Base-by-base conservation (phyloP, 2,888 invertebrate species). In the Drosophila borborema region DNA sequence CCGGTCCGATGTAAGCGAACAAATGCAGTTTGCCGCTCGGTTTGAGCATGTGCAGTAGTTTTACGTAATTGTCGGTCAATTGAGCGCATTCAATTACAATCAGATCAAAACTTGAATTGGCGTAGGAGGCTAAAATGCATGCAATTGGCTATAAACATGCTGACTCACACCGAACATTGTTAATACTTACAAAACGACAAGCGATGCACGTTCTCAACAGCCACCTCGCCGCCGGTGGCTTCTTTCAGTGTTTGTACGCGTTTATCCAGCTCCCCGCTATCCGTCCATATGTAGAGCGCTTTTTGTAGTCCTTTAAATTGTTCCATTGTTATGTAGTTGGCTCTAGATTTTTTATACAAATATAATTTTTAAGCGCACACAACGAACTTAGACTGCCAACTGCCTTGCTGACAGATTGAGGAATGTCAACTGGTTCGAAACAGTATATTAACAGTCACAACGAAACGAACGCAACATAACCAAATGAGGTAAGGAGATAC, bases 11-110 rank as follows among this genome's bases (percentile, higher is more conserved):
- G 55, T 92, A 91, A 81, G 95, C 94, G 72, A 94, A 93, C 28
- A 95, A 77, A 60, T 95, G 89, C 7, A 96, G 75, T 82, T 92
- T 94, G 14, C 96, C 96, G 69, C 93, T 94, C 1, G 96, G 96
- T 90, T 95, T 96, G 7, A 96, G 93, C 20, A 96, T 89, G 84
- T 94, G 94, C 23, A 96, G 91, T 20, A 95, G 92, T 75, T 95
- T 94, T 28, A 94, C 94, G 60, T 96, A 92, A 20, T 95, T 85
- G 65, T 92, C 92, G 14, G 91, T 91, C 5, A 91, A 61, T 53
- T 92, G 89, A n/a, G 91, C 91, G 65, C 89, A 91, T 65, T 92
- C 90, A 20, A 92, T 84, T 3, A 96, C 79, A 74, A 96, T 93
- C 1, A 94, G 92, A 83, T 96, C 95, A 83, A 95, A 95, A 1